Evolutionary conservation across 2,113 vertebrate species (phyloP).

Genomic region (Sinocyclocheilus anophthalmus): DNA sequence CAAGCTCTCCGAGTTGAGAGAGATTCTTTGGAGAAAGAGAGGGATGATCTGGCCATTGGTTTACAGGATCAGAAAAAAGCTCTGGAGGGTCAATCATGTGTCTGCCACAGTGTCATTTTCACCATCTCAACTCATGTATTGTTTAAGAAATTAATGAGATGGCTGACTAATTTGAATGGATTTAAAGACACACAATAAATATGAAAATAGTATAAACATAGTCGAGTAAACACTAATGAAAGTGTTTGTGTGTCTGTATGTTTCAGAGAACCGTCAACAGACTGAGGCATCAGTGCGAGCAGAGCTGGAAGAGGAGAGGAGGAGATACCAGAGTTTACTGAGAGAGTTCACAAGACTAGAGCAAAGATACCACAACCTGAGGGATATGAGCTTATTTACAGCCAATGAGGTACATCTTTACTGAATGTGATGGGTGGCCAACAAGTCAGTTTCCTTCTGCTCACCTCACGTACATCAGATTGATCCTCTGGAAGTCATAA

Average conservation of each 20-base stretch:
- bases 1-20: slow-evolving; percentile 67
- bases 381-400: slow-evolving; percentile 73
- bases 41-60: slow-evolving; percentile 62
- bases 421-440: slow-evolving; percentile 69
- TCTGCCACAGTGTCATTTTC: background rate
- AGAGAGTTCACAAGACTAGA: slow-evolving; percentile 78
- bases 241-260: slow-evolving; percentile 13
- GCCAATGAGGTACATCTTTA: slow-evolving; percentile 66
- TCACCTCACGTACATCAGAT: background rate
- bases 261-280: slow-evolving; percentile 62
- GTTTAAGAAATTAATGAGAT: background rate
- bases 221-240: background rate
- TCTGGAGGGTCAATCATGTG: slow-evolving; percentile 59
- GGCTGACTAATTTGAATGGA: background rate
- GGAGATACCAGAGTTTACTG: slow-evolving; percentile 75
- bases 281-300: slow-evolving; percentile 58
- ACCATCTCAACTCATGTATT: background rate
- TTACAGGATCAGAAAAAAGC: slow-evolving; percentile 64
- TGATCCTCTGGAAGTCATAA: background rate
- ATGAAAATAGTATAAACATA: background rate
- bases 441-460: slow-evolving; percentile 73
- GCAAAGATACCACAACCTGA: slow-evolving; percentile 79
- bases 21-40: slow-evolving; percentile 62
- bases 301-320: slow-evolving; percentile 78
- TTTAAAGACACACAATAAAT: background rate